These are phyloP conservation scores for Epirrhoe alternata DNA, from an alignment of 2,888 invertebrate species.

Conservation along the genomic window DNA sequence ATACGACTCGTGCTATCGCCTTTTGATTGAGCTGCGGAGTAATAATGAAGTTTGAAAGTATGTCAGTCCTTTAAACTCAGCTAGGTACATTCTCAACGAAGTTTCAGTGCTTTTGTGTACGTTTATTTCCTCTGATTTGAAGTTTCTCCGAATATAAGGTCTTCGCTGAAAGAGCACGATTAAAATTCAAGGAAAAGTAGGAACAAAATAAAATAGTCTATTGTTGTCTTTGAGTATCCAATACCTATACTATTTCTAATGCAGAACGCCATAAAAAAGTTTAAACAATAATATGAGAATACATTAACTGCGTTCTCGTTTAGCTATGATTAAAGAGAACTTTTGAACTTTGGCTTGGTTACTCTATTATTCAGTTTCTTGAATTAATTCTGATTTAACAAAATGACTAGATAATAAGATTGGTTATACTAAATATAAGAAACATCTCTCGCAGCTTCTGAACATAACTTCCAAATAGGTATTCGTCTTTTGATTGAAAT, in stretches of 20 bases:
- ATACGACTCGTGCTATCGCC: conserved; percentile 20
- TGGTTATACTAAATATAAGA: too few species aligned
- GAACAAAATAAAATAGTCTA: background rate
- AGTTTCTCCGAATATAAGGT: background rate
- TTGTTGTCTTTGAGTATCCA: too few species aligned
- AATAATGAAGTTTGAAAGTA: conserved; percentile 22
- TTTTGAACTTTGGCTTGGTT: background rate
- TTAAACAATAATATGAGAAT: too few species aligned
- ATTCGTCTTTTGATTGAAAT: too few species aligned
- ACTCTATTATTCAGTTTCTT: background rate
- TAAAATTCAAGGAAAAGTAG: background rate
- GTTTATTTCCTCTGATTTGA: background rate
- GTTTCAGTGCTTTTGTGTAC: background rate
- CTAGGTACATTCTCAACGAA: background rate
- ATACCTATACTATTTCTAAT: too few species aligned
- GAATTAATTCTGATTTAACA: too few species aligned
- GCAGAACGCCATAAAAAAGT: too few species aligned
- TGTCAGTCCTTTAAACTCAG: background rate
- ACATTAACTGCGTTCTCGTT: background rate
- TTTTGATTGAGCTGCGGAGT: conserved; percentile 28
- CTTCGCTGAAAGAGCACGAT: background rate
- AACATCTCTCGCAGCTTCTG: too few species aligned
- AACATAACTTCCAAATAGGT: too few species aligned
- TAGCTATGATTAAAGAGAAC: conserved; percentile 1
- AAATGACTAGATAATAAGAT: too few species aligned